Percentiles rank a stretch among this genome's conserved stretches.
phyloP scores from a whole-genome alignment of 1,140 invertebrate species.

The Druon quercuslanigerum region DNA sequence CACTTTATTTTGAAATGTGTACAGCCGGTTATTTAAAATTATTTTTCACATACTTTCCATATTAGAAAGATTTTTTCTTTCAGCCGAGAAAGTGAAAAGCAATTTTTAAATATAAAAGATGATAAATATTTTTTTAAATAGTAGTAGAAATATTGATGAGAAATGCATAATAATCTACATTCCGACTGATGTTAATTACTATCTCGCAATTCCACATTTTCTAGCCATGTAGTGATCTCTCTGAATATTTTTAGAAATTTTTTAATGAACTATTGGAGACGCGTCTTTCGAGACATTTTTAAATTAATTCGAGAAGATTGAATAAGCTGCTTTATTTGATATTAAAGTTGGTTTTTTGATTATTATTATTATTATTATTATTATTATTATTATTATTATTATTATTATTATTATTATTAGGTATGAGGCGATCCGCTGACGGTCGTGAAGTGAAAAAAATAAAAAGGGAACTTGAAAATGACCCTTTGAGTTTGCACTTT shows the following conservation, averaged over 20 bases:
- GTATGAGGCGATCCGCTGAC: not conserved
- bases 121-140: not conserved
- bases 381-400: not conserved
- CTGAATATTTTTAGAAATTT: slow-evolving; percentile 3
- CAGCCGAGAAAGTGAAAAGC: not conserved
- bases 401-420: not conserved
- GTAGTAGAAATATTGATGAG: not conserved
- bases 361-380: not conserved
- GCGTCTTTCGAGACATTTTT: no score
- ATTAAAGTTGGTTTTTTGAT: no score
- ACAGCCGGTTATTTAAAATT: no score
- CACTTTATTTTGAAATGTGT: no score
- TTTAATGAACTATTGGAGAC: not conserved
- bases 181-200: not conserved
- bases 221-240: not conserved
- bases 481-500: not conserved
- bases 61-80: no score
- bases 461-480: not conserved
- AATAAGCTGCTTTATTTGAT: no score
- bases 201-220: not conserved
- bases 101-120: not conserved
- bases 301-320: no score
- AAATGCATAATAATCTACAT: not conserved
- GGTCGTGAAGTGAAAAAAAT: not conserved
- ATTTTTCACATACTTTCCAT: no score